Evolutionary conservation across 2,797 vertebrate species (phyloP), one percentile per base, ranked within the genome.

Genomic region (Urophycis tenuis): DNA sequence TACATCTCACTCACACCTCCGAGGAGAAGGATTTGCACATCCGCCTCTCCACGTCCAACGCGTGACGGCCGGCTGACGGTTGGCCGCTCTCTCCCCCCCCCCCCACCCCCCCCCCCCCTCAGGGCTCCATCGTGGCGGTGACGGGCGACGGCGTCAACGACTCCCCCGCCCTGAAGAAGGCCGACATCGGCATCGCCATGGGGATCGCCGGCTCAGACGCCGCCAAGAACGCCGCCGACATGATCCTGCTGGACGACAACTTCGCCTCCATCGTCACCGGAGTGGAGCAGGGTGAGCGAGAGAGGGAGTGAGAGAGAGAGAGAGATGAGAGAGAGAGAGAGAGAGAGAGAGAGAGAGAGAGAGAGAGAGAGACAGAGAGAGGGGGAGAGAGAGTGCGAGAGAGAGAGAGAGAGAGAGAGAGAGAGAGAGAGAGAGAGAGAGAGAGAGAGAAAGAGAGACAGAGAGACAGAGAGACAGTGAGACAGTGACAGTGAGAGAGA

Each of bases 231-330:
- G 95, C 95, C 0, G 95, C 95, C 0, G 95, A 96, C 87, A 95
- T 95, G 95, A 95, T 95, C 85, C 89, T 95, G 77, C 77, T 95
- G 41, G 95, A 95, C 0, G 95, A 95, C 89, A 95, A 95, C 89
- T 95, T 95, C 19, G 94, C 95, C 30, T 95, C 94, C 76, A 95
- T 95, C 8, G 95, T 95, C 84, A 96, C 95, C 0, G 95, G 95
- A 74, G 95, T 95, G 45, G 95, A 95, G 80, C 94, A 96, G 72
- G 95, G 95, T 95, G 82, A 30, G 78, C 11, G 45, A 31, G 53
- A 30, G 60, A 19, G 22, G 25, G n/a, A 30, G 22, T n/a, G 19
- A 29, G 15, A 19, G 33, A 15, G 32, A 41, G 60, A 45, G 10
- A 15, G 34, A 33, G 25, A 60, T n/a, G 6, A 32, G 2, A 31